phyloP scores from a whole-genome alignment of 1,140 invertebrate genomes.

The Drosophila littoralis region DNA sequence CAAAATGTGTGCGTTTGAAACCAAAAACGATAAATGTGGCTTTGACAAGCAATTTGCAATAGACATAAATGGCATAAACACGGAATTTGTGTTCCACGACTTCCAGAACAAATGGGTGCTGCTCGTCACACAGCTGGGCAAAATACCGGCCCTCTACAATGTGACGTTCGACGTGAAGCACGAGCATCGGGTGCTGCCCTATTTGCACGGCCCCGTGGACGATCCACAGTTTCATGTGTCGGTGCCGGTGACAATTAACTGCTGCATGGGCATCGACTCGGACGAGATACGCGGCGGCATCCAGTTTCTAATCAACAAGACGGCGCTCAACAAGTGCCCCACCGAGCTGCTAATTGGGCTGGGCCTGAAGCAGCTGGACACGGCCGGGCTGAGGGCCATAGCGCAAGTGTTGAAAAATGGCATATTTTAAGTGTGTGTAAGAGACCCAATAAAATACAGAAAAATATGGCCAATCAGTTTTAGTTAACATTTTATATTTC shows the following conservation, averaged over 20 bases:
- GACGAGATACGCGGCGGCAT: constrained; percentile 72
- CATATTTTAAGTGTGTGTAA: constrained; percentile 38
- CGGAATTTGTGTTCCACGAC: constrained; percentile 72
- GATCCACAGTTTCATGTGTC: constrained; percentile 58
- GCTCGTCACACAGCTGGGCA: constrained; percentile 72
- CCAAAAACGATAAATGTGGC: constrained; percentile 41
- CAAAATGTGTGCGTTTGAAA: constrained; percentile 9
- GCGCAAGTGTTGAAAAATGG: constrained; percentile 55
- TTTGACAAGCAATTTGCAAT: constrained; percentile 67
- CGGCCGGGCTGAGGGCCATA: constrained; percentile 54
- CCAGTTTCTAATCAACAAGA: constrained; percentile 74
- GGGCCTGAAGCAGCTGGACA: constrained; percentile 64
- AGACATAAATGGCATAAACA: constrained; percentile 57
- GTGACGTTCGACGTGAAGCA: constrained; percentile 67
- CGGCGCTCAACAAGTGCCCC: constrained; percentile 60
- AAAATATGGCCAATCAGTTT: constrained; percentile 1
- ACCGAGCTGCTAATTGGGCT: constrained; percentile 65
- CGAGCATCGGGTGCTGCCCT: constrained; percentile 37
- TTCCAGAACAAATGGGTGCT: constrained; percentile 77
- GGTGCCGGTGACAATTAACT: constrained; percentile 67
- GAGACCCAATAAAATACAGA: not conserved
- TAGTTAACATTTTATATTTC: constrained; percentile 75
- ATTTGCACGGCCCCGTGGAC: constrained; percentile 49
- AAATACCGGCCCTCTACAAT: constrained; percentile 67
- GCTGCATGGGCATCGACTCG: constrained; percentile 60